A percentile compares a stretch with the other conserved stretches of the same genome.
These are phyloP conservation scores for Andricus grossulariae DNA, from an alignment of 1,140 invertebrate species.

Conservation along the genomic window DNA sequence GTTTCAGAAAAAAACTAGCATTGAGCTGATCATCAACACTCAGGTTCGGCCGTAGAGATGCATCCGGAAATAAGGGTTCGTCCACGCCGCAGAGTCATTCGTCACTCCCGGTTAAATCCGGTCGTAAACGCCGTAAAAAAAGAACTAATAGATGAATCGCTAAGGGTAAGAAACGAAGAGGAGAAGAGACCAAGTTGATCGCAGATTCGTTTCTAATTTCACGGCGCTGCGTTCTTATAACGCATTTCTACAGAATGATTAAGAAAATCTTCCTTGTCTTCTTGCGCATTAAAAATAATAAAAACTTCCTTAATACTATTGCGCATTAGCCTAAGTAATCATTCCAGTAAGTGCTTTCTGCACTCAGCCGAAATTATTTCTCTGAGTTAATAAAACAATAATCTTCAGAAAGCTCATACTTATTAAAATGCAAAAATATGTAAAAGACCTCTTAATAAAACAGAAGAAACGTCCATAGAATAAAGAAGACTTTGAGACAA, in stretches of 20 bases:
- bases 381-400: too few relatives aligned
- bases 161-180: conserved; percentile 14
- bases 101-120: conserved; percentile 66
- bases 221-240: conserved; percentile 40
- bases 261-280: not conserved
- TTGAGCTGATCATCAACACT: not conserved
- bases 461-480: not conserved
- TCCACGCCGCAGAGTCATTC: conserved; percentile 58
- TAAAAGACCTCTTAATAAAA: not conserved
- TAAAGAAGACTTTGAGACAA: not conserved
- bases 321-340: not conserved
- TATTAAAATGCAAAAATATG: not conserved
- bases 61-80: conserved; percentile 56
- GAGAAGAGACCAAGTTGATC: conserved; percentile 35
- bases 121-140: conserved; percentile 57
- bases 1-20: too few relatives aligned
- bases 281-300: conserved; percentile 14
- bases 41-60: conserved; percentile 49
- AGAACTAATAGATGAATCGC: conserved; percentile 41
- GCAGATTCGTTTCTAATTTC: conserved; percentile 51
- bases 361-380: too few relatives aligned
- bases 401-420: not conserved
- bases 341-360: too few relatives aligned
- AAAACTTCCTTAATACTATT: not conserved
- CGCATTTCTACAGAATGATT: not conserved